A percentile compares a stretch with the other conserved stretches of the same genome.
Conservation (phyloP, 1,140 invertebrate genomes). For the Saxidomus purpurata region DNA sequence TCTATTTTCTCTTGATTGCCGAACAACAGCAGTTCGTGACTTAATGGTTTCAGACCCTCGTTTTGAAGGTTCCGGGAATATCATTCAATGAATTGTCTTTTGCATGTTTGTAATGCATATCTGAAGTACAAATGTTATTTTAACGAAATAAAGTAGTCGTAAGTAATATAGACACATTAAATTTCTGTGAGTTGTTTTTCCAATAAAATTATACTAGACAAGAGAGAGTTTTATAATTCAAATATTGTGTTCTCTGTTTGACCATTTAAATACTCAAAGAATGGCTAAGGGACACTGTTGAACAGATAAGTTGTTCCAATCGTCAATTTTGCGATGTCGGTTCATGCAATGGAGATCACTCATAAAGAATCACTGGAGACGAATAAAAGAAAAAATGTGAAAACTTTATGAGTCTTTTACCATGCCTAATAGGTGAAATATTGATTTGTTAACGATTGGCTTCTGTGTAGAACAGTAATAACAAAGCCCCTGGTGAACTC, state of each 20-base stretch:
- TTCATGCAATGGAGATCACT: neutral
- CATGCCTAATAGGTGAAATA: conserved; percentile 43
- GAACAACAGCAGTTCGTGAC: too few species aligned
- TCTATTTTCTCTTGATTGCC: too few species aligned
- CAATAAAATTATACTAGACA: neutral
- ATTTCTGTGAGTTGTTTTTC: too few species aligned
- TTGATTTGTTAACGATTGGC: conserved; percentile 42
- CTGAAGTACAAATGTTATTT: too few species aligned
- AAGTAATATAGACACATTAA: too few species aligned
- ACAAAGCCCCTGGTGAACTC: conserved; percentile 15
- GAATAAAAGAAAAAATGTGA: conserved; percentile 32
- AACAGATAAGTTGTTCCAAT: neutral
- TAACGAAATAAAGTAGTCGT: too few species aligned
- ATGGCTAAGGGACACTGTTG: neutral
- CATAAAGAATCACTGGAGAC: conserved; percentile 12
- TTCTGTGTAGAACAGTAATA: conserved; percentile 19
- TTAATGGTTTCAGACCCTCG: too few species aligned
- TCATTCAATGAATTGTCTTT: too few species aligned
- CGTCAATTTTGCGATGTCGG: neutral
- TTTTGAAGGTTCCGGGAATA: too few species aligned
- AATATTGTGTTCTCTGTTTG: neutral
- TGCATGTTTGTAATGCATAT: too few species aligned
- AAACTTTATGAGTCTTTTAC: conserved; percentile 38
- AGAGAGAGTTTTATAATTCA: neutral
- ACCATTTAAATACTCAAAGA: neutral